A percentile compares a stretch with the other conserved stretches of the same genome.
Conservation (phyloP, 2,113 vertebrate genomes). For the Sinocyclocheilus rhinocerous region DNA sequence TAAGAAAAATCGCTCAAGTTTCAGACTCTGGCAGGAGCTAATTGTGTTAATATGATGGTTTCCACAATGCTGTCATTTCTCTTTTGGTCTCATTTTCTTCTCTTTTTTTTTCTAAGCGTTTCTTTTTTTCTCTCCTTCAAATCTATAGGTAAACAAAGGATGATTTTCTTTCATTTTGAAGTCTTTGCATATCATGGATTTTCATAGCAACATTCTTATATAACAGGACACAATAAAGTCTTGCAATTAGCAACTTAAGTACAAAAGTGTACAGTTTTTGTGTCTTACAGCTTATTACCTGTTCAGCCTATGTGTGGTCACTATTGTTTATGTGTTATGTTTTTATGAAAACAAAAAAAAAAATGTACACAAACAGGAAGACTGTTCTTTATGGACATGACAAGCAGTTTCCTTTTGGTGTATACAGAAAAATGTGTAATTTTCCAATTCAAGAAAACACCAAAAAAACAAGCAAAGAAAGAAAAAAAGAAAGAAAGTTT, state of each 20-base stretch:
- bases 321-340: neutral
- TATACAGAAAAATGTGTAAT: too few relatives aligned
- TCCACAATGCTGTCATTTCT: constrained; percentile 74
- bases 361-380: neutral
- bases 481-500: too few relatives aligned
- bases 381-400: neutral
- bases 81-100: constrained; percentile 64
- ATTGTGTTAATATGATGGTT: constrained; percentile 76
- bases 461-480: too few relatives aligned
- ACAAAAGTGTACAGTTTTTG: constrained; percentile 24
- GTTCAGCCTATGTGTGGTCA: neutral
- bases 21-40: constrained; percentile 78
- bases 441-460: neutral
- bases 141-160: constrained; percentile 7
- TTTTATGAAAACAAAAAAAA: constrained; percentile 4
- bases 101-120: neutral
- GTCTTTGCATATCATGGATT: constrained; percentile 63
- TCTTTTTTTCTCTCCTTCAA: neutral
- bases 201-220: constrained; percentile 33
- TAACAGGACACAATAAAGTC: constrained; percentile 41
- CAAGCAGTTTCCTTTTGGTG: neutral
- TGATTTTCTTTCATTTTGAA: constrained; percentile 47
- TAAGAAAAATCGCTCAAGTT: constrained; percentile 81
- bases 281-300: constrained; percentile 38
- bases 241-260: constrained; percentile 24